Evolutionary conservation across 2,888 invertebrate genomes (phyloP).

Genomic region (Calliphora vomitoria): DNA sequence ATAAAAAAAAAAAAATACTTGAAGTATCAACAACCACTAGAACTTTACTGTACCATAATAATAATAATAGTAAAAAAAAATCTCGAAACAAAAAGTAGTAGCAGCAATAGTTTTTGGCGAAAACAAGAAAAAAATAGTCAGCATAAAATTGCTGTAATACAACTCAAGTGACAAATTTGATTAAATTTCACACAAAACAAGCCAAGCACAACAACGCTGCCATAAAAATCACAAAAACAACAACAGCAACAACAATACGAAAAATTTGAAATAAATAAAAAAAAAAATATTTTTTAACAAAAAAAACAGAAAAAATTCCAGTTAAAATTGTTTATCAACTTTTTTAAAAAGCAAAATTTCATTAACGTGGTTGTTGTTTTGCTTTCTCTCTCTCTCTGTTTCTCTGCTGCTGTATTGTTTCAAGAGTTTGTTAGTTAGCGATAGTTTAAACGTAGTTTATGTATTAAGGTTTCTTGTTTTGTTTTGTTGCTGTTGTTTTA

Average conservation of each 20-base stretch:
- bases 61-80: slow-evolving; percentile 3
- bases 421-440: neutral
- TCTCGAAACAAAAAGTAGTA: neutral
- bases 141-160: slow-evolving; percentile 54
- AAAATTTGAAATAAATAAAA: neutral
- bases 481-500: no score
- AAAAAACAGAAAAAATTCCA: no score
- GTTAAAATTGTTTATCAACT: slow-evolving; percentile 31
- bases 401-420: neutral
- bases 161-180: slow-evolving; percentile 70
- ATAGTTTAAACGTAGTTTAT: slow-evolving; percentile 40
- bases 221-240: slow-evolving; percentile 7
- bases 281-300: slow-evolving; percentile 1
- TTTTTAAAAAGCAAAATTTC: slow-evolving; percentile 28
- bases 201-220: slow-evolving; percentile 22
- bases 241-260: neutral
- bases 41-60: neutral
- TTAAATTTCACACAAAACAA: slow-evolving; percentile 68
- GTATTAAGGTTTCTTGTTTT: slow-evolving; percentile 1
- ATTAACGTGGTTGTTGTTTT: slow-evolving; percentile 20
- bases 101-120: slow-evolving; percentile 12
- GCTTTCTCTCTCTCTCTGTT: neutral
- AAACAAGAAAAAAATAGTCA: neutral
- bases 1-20: neutral
- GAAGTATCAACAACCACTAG: slow-evolving; percentile 3